Percentiles rank a stretch among this genome's conserved stretches.
phyloP scores from a whole-genome alignment of 2,797 vertebrate genomes.

The Atherinosoma microstoma region DNA sequence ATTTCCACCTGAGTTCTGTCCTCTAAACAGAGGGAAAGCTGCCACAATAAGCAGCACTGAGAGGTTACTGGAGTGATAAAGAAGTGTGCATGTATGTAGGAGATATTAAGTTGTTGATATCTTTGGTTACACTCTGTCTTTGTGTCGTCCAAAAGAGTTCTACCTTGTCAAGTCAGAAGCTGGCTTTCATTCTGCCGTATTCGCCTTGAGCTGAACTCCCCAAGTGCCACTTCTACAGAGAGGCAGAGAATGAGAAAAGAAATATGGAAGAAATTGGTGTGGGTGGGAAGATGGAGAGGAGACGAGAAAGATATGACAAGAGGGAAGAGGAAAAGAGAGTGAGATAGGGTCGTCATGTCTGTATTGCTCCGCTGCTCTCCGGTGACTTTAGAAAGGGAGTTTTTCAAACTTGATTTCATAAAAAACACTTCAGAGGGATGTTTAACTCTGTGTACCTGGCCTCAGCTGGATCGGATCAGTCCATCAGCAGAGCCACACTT shows the following conservation, averaged over 20 bases:
- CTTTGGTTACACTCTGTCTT: slow-evolving; percentile 43
- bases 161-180: slow-evolving; percentile 45
- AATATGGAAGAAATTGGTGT: slow-evolving; percentile 49
- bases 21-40: slow-evolving; percentile 6
- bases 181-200: slow-evolving; percentile 51
- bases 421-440: not conserved
- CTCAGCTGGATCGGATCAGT: no score
- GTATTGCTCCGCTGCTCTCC: slow-evolving; percentile 3
- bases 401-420: slow-evolving; percentile 20
- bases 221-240: slow-evolving; percentile 56
- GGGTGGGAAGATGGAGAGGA: slow-evolving; percentile 45
- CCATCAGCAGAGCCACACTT: no score
- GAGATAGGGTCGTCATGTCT: slow-evolving; percentile 1
- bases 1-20: slow-evolving; percentile 16
- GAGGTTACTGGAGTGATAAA: slow-evolving; percentile 33
- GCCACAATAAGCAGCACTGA: slow-evolving; percentile 8
- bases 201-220: slow-evolving; percentile 73
- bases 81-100: slow-evolving; percentile 26
- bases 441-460: not conserved
- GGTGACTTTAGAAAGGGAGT: slow-evolving; percentile 17
- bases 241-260: slow-evolving; percentile 31
- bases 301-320: slow-evolving; percentile 39
- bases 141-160: slow-evolving; percentile 46
- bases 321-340: slow-evolving; percentile 26
- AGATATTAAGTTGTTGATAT: slow-evolving; percentile 46